phyloP scores from a whole-genome alignment of 2,113 vertebrate species.

The Channa argus region DNA sequence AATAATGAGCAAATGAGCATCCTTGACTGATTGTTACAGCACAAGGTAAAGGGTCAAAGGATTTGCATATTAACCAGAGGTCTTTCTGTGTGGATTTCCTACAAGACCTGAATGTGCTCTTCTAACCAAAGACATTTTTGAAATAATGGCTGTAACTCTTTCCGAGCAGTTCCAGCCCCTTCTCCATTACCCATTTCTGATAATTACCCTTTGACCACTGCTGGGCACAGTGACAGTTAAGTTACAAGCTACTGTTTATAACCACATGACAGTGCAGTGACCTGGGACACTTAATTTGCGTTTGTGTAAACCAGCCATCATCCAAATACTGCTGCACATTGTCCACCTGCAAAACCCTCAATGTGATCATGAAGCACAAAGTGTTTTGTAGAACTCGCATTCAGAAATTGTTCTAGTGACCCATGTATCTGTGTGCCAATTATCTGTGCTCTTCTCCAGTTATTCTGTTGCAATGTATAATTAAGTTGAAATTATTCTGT shows the following conservation, averaged over 20 bases:
- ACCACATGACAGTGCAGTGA: not conserved
- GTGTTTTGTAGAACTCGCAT: not conserved
- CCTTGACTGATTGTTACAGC: constrained; percentile 27
- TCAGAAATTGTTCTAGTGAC: not conserved
- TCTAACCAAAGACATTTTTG: constrained; percentile 23
- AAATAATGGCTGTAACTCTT: constrained; percentile 33
- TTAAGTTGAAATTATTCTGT: not conserved
- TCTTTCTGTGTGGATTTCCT: constrained; percentile 29
- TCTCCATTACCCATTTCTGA: constrained; percentile 16
- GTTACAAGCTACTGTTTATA: constrained; percentile 7
- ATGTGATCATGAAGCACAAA: too few species aligned
- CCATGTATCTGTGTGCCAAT: not conserved
- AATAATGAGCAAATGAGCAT: constrained; percentile 20
- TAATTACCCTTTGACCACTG: constrained; percentile 16
- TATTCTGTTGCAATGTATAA: constrained; percentile 2
- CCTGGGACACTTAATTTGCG: not conserved
- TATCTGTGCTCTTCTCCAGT: not conserved
- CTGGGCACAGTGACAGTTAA: constrained; percentile 9
- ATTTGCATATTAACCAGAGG: constrained; percentile 33
- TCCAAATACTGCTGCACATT: not conserved
- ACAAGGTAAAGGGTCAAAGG: constrained; percentile 13
- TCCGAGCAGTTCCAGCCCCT: not conserved
- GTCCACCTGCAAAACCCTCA: not conserved
- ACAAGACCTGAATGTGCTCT: constrained; percentile 36
- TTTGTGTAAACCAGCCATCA: not conserved